Conservation (phyloP, 2,888 invertebrate genomes). For the Salticus scenicus region DNA sequence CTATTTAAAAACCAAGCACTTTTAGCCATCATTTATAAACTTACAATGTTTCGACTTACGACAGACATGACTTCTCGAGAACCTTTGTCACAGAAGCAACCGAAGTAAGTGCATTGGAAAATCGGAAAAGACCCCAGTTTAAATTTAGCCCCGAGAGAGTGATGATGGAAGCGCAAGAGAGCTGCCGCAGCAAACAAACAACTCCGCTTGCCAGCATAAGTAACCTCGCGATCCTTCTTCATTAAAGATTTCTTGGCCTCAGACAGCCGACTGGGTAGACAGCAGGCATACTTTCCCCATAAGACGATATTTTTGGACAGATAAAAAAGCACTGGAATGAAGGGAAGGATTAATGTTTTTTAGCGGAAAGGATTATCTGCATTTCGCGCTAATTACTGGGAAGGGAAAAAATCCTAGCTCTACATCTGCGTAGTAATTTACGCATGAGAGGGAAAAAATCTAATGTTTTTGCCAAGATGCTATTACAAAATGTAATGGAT, state of each 20-base stretch:
- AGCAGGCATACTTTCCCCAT: not conserved
- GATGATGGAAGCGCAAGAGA: not conserved
- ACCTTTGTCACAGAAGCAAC: not conserved
- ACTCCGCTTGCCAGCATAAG: slow-evolving; percentile 12
- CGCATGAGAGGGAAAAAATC: no score
- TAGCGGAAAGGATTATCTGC: no score
- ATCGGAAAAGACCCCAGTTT: not conserved
- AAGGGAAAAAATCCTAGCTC: no score
- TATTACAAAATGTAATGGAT: no score
- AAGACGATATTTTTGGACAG: not conserved
- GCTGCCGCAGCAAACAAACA: not conserved
- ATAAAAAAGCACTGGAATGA: not conserved
- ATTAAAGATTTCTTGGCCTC: slow-evolving; percentile 7
- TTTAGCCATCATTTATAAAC: no score
- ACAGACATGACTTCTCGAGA: not conserved
- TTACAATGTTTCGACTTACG: no score
- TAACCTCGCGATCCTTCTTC: slow-evolving; percentile 9
- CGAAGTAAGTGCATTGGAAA: not conserved
- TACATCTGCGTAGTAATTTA: no score
- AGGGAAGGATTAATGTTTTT: not conserved
- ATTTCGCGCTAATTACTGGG: no score
- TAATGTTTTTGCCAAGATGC: no score
- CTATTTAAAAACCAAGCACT: no score
- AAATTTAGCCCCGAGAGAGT: not conserved
- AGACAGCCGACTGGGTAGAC: not conserved